Evolutionary conservation across 1,140 invertebrate species (phyloP).

Genomic region (Laupala kohalensis): DNA sequence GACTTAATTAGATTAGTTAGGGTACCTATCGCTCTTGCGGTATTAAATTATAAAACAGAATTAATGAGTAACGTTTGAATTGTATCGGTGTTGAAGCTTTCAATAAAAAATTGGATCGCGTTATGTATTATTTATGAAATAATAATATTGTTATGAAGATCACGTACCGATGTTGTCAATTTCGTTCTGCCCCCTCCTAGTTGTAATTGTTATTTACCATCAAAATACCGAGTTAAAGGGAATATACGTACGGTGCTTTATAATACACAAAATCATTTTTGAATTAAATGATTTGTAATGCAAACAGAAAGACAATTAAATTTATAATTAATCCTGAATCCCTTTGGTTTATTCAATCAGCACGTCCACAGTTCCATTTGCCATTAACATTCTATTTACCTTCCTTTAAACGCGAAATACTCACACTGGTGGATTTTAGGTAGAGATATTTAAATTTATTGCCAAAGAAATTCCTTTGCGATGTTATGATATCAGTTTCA

Average conservation of each 20-base stretch:
- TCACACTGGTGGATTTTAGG: no score
- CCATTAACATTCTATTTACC: no score
- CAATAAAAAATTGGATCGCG: background rate
- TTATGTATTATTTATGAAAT: background rate
- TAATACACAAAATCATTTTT: background rate
- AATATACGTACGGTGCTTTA: background rate
- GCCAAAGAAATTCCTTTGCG: no score
- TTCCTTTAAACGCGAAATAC: no score
- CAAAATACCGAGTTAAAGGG: background rate
- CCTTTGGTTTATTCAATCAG: no score
- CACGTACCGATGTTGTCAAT: background rate
- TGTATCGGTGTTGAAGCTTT: background rate
- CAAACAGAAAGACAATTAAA: background rate
- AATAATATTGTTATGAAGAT: background rate
- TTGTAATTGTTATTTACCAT: background rate
- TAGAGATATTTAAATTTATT: no score
- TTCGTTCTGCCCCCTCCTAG: background rate
- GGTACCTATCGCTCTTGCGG: background rate
- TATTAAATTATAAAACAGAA: background rate
- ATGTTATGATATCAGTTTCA: no score
- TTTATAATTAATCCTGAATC: no score
- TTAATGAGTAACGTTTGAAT: background rate
- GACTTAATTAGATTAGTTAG: background rate
- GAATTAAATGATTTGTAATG: background rate
- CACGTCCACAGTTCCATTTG: no score